These are phyloP conservation scores for Temnothorax unifasciatus DNA, from an alignment of 2,888 invertebrate species.

Conservation along the genomic window DNA sequence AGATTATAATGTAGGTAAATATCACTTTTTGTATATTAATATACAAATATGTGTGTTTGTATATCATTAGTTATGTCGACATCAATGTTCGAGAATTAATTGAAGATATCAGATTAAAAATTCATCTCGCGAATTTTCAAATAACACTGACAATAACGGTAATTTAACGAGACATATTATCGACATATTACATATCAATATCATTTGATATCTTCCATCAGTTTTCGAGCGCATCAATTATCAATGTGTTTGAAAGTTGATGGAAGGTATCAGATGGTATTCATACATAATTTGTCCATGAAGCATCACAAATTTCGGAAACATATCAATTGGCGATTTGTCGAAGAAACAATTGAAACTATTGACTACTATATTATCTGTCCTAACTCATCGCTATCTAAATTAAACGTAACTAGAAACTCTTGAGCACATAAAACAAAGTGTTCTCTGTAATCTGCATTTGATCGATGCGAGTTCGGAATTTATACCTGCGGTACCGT, in stretches of 20 bases:
- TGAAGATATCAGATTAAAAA: slow-evolving; percentile 4
- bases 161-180: slow-evolving; percentile 19
- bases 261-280: not conserved
- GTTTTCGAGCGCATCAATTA: slow-evolving; percentile 9
- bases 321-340: not conserved
- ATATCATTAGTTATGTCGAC: not conserved
- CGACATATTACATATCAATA: not conserved
- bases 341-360: not conserved
- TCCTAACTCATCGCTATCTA: no score
- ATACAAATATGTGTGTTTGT: slow-evolving; percentile 2
- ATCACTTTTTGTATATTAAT: not conserved
- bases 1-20: not conserved
- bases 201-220: slow-evolving; percentile 4
- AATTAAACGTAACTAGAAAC: not conserved
- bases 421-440: not conserved
- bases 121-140: not conserved
- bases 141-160: not conserved
- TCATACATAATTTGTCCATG: not conserved
- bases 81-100: not conserved
- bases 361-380: not conserved
- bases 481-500: not conserved
- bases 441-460: not conserved
- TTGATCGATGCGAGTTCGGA: slow-evolving; percentile 8
- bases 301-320: not conserved
- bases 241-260: not conserved